Evolutionary conservation across 2,888 invertebrate genomes (phyloP).

Genomic region (Megaustenia siamemsis): DNA sequence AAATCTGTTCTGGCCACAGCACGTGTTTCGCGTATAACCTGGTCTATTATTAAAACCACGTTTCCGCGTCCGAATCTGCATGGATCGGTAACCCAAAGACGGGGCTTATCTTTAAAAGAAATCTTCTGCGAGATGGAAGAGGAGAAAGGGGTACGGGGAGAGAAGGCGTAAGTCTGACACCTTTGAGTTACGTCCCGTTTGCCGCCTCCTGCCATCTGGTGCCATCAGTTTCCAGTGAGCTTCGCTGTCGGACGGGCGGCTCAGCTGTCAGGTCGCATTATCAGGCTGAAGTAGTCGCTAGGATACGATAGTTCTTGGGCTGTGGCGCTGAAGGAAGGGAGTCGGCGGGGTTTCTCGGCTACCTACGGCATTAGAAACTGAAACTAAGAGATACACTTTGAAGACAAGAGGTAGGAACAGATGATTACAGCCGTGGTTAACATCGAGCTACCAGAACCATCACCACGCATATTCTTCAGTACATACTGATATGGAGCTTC

Average conservation of each 20-base stretch:
- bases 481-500: too few species aligned
- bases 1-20: neutral
- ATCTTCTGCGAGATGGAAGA: neutral
- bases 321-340: neutral
- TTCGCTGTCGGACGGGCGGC: neutral
- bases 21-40: neutral
- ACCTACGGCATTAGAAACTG: too few species aligned
- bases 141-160: neutral
- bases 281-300: neutral
- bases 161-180: conserved; percentile 8
- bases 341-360: too few species aligned
- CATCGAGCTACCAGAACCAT: too few species aligned
- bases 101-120: neutral
- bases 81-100: conserved; percentile 12
- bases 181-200: conserved; percentile 6
- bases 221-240: conserved; percentile 34
- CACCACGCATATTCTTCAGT: too few species aligned
- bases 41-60: conserved; percentile 35
- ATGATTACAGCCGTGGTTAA: too few species aligned
- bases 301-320: conserved; percentile 6
- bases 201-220: conserved; percentile 42
- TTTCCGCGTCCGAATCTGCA: neutral
- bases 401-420: too few species aligned
- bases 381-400: too few species aligned
- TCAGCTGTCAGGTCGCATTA: conserved; percentile 38